Conservation (phyloP, 2,113 vertebrate genomes). For the Macrotus californicus region DNA sequence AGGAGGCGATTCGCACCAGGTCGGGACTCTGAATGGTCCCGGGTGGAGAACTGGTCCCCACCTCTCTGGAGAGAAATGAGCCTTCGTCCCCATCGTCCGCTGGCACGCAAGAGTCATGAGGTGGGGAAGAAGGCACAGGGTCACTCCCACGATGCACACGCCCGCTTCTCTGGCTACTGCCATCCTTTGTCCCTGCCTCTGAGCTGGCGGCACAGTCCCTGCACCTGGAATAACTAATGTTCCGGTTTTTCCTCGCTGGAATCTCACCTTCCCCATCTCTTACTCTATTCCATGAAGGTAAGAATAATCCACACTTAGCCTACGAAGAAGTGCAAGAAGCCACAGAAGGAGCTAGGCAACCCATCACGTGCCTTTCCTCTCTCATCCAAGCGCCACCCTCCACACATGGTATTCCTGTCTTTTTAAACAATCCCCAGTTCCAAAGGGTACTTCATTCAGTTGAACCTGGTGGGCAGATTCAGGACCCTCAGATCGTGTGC, state of each 20-base stretch:
- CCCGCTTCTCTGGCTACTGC: too few relatives aligned
- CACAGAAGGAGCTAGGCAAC: neutral
- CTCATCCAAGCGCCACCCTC: neutral
- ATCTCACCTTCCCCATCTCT: neutral
- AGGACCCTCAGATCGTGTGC: neutral
- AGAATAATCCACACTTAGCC: neutral
- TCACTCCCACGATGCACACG: neutral
- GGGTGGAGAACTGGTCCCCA: neutral
- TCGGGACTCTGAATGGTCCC: too few relatives aligned
- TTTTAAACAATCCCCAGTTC: neutral
- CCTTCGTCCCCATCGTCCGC: neutral
- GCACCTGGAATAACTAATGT: neutral
- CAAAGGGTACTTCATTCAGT: neutral
- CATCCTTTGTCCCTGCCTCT: neutral
- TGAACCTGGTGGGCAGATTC: neutral
- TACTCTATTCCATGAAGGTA: neutral
- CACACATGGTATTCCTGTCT: neutral
- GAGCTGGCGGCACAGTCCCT: neutral
- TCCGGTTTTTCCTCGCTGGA: neutral
- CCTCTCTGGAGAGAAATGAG: neutral
- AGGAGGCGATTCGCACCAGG: too few relatives aligned
- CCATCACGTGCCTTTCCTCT: neutral
- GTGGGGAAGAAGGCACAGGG: neutral
- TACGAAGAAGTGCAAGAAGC: neutral
- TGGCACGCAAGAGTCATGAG: neutral